Evolutionary conservation across 2,797 vertebrate genomes (phyloP).

Genomic region (Poliocrania exsul): DNA sequence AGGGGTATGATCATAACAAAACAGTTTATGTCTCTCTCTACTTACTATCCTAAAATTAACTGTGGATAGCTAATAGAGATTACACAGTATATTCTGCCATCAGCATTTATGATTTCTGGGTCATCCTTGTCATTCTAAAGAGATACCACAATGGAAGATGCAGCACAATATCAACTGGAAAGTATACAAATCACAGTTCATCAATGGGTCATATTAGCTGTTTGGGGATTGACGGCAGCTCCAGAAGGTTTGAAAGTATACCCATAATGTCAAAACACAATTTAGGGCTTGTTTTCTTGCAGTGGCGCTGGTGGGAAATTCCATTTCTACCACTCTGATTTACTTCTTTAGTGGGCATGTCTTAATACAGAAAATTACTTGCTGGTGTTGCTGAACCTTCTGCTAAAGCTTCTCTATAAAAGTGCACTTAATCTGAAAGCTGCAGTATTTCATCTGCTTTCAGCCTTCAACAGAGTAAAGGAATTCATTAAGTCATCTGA

Average conservation of each 20-base stretch:
- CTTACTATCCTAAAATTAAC: constrained; percentile 25
- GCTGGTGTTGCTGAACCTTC: constrained; percentile 4
- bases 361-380: background rate
- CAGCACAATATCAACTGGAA: background rate
- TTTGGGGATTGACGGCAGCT: background rate
- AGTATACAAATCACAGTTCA: constrained; percentile 22
- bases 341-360: background rate
- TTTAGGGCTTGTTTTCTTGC: constrained; percentile 1
- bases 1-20: background rate
- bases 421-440: constrained; percentile 26
- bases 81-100: background rate
- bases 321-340: background rate
- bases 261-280: background rate
- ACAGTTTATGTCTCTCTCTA: background rate
- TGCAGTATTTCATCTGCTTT: constrained; percentile 40
- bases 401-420: constrained; percentile 22
- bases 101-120: constrained; percentile 7
- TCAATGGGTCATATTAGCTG: background rate
- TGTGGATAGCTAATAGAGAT: constrained; percentile 19
- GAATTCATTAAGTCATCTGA: constrained; percentile 60
- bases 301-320: background rate
- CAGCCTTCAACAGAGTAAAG: constrained; percentile 33
- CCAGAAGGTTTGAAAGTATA: background rate
- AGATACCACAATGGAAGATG: background rate
- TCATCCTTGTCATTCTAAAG: constrained; percentile 20